These are phyloP conservation scores for Tanaodytes sp. DNA, from an alignment of 2,888 invertebrate genomes.

Conservation along the genomic window DNA sequence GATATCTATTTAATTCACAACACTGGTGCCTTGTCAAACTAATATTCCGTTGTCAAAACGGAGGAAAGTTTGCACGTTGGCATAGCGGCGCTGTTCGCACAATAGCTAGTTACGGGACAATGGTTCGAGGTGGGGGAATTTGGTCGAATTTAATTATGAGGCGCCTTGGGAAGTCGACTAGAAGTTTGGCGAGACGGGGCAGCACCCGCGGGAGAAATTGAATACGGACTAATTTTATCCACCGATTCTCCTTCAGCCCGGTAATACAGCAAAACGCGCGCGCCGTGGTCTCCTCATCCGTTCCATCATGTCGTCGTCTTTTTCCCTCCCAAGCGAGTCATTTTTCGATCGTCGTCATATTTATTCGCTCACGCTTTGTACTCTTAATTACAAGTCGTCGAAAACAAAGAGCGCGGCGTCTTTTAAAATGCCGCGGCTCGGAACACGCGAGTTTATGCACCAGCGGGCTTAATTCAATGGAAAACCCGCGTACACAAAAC, in stretches of 20 bases:
- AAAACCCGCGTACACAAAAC: too few relatives aligned
- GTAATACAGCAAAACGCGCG: constrained; percentile 57
- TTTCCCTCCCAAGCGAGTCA: constrained; percentile 53
- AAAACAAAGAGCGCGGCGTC: too few relatives aligned
- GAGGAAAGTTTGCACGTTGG: constrained; percentile 64
- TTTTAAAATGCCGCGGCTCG: too few relatives aligned
- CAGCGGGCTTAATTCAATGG: too few relatives aligned
- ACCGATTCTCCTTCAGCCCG: constrained; percentile 60
- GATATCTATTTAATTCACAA: constrained; percentile 46
- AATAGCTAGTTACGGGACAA: constrained; percentile 73
- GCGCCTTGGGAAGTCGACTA: constrained; percentile 69
- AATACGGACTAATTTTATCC: constrained; percentile 72
- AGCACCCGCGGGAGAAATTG: constrained; percentile 70
- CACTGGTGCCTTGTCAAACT: constrained; percentile 47
- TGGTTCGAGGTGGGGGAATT: constrained; percentile 69
- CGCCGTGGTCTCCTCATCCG: constrained; percentile 42
- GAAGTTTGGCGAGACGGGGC: constrained; percentile 60
- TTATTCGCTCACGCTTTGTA: neutral
- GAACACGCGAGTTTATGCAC: too few relatives aligned
- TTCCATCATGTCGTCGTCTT: constrained; percentile 8
- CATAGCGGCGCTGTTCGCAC: constrained; percentile 65
- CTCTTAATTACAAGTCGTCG: neutral
- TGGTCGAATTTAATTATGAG: constrained; percentile 73
- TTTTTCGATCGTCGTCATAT: constrained; percentile 21
- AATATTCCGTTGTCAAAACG: constrained; percentile 53